A percentile compares a stretch with the other conserved stretches of the same genome.
phyloP scores from a whole-genome alignment of 1,140 invertebrate species.

The Drosophila lacteicornis region DNA sequence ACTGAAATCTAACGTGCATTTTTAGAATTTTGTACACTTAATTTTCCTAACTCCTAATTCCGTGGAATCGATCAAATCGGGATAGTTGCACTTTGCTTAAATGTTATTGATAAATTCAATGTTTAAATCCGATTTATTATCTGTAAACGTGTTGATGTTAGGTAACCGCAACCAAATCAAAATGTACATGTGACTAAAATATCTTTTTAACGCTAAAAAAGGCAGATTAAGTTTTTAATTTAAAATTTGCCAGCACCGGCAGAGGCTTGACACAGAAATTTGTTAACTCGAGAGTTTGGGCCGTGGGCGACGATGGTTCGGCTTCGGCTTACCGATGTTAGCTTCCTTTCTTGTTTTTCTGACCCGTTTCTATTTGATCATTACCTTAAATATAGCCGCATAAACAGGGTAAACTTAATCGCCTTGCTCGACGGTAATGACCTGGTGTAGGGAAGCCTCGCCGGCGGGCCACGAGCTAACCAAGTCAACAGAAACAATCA shows the following conservation, averaged over 20 bases:
- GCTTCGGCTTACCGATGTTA: too few species aligned
- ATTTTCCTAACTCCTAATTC: neutral
- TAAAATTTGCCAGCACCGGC: too few species aligned
- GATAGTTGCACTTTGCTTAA: neutral
- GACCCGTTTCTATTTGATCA: slow-evolving; percentile 34
- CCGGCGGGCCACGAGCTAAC: slow-evolving; percentile 35
- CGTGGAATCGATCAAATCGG: neutral
- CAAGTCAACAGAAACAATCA: slow-evolving; percentile 41
- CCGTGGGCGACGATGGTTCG: too few species aligned
- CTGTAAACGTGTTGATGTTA: neutral
- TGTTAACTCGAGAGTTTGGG: too few species aligned
- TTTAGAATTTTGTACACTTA: neutral
- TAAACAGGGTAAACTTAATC: slow-evolving; percentile 53
- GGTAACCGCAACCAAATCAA: neutral
- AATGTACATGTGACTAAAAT: too few species aligned
- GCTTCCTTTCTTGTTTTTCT: neutral
- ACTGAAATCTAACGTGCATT: too few species aligned
- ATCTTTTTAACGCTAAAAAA: too few species aligned
- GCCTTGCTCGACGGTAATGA: slow-evolving; percentile 45
- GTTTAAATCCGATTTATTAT: neutral
- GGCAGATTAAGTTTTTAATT: too few species aligned
- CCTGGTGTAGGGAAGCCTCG: slow-evolving; percentile 21
- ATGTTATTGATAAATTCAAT: neutral
- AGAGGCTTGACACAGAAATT: too few species aligned
- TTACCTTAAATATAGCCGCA: slow-evolving; percentile 28